Percentiles rank a stretch among this genome's conserved stretches.
Conservation (phyloP, 2,888 invertebrate species). For the Drymonia ruficornis region DNA sequence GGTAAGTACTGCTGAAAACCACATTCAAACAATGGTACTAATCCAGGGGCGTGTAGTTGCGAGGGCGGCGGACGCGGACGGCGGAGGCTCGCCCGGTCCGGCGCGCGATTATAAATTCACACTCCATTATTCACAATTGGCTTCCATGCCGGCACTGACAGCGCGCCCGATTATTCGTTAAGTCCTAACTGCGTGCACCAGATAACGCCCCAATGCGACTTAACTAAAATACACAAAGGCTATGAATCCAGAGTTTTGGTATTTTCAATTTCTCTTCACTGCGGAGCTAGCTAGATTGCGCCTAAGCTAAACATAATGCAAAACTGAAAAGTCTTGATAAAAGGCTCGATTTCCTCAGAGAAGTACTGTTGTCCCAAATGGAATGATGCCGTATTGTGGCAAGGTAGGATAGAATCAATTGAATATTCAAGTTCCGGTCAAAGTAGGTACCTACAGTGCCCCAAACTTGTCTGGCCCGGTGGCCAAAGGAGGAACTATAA, state of each 20-base stretch:
- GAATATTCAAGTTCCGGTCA: no score
- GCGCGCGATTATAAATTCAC: conserved; percentile 62
- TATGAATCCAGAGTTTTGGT: conserved; percentile 3
- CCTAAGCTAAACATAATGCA: no score
- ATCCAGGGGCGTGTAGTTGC: conserved; percentile 47
- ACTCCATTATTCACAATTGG: conserved; percentile 76
- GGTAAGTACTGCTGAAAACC: conserved; percentile 15
- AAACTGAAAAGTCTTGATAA: no score
- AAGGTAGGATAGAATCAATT: no score
- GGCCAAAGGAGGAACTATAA: no score
- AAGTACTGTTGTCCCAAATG: no score
- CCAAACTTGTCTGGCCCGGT: no score
- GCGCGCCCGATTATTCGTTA: conserved; percentile 75
- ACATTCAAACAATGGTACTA: conserved; percentile 52
- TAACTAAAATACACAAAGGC: conserved; percentile 59
- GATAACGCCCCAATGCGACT: conserved; percentile 73
- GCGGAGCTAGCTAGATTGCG: no score
- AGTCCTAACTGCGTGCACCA: conserved; percentile 73
- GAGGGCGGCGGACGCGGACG: conserved; percentile 30
- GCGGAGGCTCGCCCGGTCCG: conserved; percentile 29
- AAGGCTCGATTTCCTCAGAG: no score
- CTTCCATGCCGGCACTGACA: conserved; percentile 69
- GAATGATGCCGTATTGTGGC: no score
- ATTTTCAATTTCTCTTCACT: no score
- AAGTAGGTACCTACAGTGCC: no score